These are phyloP conservation scores for Tetrax tetrax DNA, from an alignment of 2,113 vertebrate genomes.

Conservation along the genomic window DNA sequence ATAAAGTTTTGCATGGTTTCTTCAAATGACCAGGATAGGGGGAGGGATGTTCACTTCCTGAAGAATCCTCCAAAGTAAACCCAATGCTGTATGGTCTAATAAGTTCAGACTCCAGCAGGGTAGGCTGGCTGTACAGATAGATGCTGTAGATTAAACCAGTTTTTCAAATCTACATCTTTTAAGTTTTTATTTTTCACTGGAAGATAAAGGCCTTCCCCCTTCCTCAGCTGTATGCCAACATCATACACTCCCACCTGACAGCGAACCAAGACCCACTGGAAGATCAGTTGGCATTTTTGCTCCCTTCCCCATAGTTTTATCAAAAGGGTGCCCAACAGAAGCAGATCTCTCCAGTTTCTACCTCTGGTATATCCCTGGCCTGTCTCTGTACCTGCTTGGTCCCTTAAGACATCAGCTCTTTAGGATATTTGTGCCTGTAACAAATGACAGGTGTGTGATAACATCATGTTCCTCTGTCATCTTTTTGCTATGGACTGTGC, in stretches of 20 bases:
- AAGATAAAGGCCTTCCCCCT: background rate
- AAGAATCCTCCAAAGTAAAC: background rate
- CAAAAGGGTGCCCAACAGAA: background rate
- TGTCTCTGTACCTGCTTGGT: background rate
- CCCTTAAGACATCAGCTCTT: background rate
- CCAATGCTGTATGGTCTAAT: background rate
- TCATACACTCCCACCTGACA: background rate
- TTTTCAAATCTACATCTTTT: background rate
- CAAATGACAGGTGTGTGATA: background rate
- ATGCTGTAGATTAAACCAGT: background rate
- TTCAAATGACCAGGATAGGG: background rate
- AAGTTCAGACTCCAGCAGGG: background rate
- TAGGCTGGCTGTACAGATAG: background rate
- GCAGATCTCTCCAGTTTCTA: background rate
- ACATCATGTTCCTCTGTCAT: background rate
- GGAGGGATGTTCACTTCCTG: background rate
- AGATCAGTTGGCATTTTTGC: background rate
- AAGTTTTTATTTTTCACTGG: background rate
- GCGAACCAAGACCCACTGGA: background rate
- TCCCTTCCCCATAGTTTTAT: background rate
- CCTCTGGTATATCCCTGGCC: background rate
- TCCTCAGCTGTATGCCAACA: background rate
- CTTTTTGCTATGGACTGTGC: background rate
- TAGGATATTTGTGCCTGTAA: background rate
- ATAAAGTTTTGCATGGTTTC: background rate